Conservation (phyloP, 2,797 vertebrate species). For the Meda fulgida region DNA sequence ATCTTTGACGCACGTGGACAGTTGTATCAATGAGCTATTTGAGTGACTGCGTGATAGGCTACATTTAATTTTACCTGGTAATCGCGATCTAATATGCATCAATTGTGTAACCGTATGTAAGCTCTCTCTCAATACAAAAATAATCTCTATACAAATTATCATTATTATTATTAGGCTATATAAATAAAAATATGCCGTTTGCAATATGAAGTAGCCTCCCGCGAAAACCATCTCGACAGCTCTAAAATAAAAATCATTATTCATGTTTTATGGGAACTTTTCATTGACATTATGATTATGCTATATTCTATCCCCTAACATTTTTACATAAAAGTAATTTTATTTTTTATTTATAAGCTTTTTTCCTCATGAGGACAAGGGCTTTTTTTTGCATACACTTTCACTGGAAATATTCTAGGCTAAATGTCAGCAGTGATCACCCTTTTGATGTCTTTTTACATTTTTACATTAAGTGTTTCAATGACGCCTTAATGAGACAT, state of each 20-base stretch:
- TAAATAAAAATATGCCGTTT: not conserved
- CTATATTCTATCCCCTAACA: not conserved
- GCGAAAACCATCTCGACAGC: not conserved
- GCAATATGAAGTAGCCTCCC: not conserved
- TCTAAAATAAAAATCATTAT: too few species aligned
- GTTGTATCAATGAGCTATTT: not conserved
- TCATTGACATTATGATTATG: not conserved
- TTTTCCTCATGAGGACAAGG: not conserved
- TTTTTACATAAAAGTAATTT: too few species aligned
- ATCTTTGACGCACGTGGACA: conserved; percentile 10
- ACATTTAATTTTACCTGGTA: not conserved
- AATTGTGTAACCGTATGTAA: not conserved
- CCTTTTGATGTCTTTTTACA: too few species aligned
- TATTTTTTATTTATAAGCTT: not conserved
- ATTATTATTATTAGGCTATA: not conserved
- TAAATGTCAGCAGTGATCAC: too few species aligned
- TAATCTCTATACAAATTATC: too few species aligned
- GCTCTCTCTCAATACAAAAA: not conserved
- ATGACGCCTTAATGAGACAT: not conserved
- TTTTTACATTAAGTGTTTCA: not conserved
- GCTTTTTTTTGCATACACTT: too few species aligned
- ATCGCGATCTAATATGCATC: not conserved
- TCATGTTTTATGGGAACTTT: not conserved
- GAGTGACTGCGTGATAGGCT: not conserved
- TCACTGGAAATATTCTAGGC: not conserved